Evolutionary conservation across 2,113 vertebrate genomes (phyloP).

Genomic region (Malurus alboscapulatus): DNA sequence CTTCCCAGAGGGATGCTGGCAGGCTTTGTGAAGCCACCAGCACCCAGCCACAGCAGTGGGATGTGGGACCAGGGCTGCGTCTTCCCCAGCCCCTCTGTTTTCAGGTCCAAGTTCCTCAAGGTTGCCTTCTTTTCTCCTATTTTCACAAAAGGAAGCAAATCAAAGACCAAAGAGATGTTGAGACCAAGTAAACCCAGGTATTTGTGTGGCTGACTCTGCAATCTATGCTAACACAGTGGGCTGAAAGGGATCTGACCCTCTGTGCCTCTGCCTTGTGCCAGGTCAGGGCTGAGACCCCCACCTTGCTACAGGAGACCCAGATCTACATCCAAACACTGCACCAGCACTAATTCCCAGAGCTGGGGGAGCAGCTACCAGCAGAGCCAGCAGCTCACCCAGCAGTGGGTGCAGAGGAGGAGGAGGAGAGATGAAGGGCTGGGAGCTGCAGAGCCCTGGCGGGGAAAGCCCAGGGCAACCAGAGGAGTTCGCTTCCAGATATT

Average conservation of each 20-base stretch:
- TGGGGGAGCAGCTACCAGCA: background rate
- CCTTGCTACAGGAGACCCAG: background rate
- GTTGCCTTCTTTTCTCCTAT: background rate
- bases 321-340: background rate
- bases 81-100: background rate
- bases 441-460: background rate
- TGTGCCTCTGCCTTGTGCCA: background rate
- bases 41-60: background rate
- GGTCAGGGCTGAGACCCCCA: background rate
- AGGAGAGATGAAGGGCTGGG: background rate
- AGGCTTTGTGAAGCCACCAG: background rate
- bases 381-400: background rate
- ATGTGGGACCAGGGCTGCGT: background rate
- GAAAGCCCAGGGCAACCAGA: background rate
- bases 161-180: background rate
- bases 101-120: background rate
- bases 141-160: background rate
- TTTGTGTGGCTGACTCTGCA: background rate
- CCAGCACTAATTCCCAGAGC: background rate
- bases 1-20: background rate
- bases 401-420: background rate
- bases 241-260: background rate
- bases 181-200: background rate
- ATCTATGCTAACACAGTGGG: rapidly evolving
- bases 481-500: background rate